Conservation (phyloP, 1,140 invertebrate species). For the Camponotus vicinus region DNA sequence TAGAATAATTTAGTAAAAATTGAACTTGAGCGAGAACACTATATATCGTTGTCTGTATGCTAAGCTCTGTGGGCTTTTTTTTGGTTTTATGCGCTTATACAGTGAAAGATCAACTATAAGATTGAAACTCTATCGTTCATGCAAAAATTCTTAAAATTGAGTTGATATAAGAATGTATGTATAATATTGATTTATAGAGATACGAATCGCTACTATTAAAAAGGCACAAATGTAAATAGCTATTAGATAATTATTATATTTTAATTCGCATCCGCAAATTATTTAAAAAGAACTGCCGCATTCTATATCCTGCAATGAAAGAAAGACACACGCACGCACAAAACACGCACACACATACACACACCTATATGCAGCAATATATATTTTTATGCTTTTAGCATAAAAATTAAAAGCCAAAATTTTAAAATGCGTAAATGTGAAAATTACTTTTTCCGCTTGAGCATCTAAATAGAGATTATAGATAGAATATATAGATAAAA, state of each 20-base stretch:
- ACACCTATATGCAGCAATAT: background rate
- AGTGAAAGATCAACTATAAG: slow-evolving; percentile 12
- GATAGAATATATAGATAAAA: too few relatives aligned
- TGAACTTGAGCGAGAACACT: background rate
- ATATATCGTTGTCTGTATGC: slow-evolving; percentile 46
- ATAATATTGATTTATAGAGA: background rate
- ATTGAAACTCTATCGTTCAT: slow-evolving; percentile 41
- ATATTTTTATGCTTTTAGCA: background rate
- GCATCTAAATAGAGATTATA: background rate
- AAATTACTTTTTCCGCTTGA: background rate
- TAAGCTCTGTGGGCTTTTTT: slow-evolving; percentile 16
- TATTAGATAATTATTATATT: slow-evolving; percentile 40
- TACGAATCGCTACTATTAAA: slow-evolving; percentile 35
- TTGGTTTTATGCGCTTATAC: background rate
- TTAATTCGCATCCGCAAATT: slow-evolving; percentile 15
- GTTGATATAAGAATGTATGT: background rate
- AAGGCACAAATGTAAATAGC: slow-evolving; percentile 64
- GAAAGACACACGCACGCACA: background rate
- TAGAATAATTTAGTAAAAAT: slow-evolving; percentile 22
- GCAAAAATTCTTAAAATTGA: slow-evolving; percentile 50
- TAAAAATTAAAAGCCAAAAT: slow-evolving; percentile 20
- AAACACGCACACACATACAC: background rate
- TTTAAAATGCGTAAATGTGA: slow-evolving; percentile 4
- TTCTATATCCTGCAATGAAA: slow-evolving; percentile 4
- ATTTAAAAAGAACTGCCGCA: slow-evolving; percentile 27